A percentile compares a stretch with the other conserved stretches of the same genome.
Conservation (phyloP, 2,113 vertebrate species). For the Ammospiza caudacuta region DNA sequence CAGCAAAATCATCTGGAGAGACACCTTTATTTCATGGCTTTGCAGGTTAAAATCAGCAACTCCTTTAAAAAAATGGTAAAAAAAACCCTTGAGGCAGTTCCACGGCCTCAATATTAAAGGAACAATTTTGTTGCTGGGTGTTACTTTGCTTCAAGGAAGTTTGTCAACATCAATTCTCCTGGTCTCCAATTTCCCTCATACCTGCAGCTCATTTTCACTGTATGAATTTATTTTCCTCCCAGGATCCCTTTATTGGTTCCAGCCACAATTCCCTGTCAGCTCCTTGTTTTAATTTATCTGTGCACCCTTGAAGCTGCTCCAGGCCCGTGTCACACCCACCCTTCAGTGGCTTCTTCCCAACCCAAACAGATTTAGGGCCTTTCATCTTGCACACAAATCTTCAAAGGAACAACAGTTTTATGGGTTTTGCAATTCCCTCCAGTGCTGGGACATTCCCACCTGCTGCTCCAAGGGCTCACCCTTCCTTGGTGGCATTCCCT, state of each 20-base stretch:
- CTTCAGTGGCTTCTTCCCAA: slow-evolving; percentile 6
- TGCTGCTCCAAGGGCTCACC: not conserved
- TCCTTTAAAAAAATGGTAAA: not conserved
- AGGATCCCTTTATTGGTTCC: not conserved
- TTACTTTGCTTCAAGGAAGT: not conserved
- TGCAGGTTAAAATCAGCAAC: not conserved
- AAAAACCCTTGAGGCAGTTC: not conserved
- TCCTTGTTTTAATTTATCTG: not conserved
- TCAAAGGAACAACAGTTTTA: not conserved
- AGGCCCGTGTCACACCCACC: not conserved
- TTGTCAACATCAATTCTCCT: not conserved
- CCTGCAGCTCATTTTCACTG: not conserved
- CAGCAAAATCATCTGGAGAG: not conserved
- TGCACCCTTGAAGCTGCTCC: not conserved
- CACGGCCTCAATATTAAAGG: not conserved
- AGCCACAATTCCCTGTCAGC: not conserved
- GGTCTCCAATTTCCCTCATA: not conserved
- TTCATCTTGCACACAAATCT: slow-evolving; percentile 2
- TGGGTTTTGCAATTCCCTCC: not conserved
- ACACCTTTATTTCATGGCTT: not conserved
- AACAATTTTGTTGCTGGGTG: not conserved
- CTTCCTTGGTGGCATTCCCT: not conserved
- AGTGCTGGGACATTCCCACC: not conserved
- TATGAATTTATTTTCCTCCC: not conserved
- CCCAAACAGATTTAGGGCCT: not conserved